phyloP scores from a whole-genome alignment of 2,888 invertebrate species.

The Kuschelorhynchus macadamiae region DNA sequence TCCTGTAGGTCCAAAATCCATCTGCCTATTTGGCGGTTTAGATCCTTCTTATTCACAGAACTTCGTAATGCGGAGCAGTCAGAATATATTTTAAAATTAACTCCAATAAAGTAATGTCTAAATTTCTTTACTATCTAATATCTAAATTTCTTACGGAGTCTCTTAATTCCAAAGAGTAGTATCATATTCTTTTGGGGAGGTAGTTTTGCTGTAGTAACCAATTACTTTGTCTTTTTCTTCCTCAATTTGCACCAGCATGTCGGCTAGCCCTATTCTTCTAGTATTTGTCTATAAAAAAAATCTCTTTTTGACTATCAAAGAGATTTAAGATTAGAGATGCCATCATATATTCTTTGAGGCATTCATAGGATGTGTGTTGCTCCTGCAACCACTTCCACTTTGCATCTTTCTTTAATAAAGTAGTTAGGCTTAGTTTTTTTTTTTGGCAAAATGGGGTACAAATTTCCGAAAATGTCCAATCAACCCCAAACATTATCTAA shows the following conservation, averaged over 20 bases:
- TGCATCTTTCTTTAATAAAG: neutral
- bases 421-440: neutral
- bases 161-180: neutral
- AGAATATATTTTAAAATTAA: too few relatives aligned
- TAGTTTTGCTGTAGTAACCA: conserved; percentile 8
- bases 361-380: neutral
- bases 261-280: conserved; percentile 5
- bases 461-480: too few relatives aligned
- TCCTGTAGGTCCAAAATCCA: too few relatives aligned
- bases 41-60: too few relatives aligned
- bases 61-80: too few relatives aligned
- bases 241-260: neutral
- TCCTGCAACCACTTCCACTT: neutral
- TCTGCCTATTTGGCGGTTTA: too few relatives aligned
- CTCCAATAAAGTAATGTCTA: too few relatives aligned
- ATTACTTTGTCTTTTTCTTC: neutral
- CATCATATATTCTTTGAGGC: neutral
- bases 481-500: too few relatives aligned
- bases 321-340: neutral
- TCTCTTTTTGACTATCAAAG: neutral
- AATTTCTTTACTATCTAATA: too few relatives aligned
- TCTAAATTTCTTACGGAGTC: too few relatives aligned
- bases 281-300: neutral
- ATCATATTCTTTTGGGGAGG: conserved; percentile 1
- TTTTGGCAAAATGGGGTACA: too few relatives aligned